phyloP scores from a whole-genome alignment of 2,113 vertebrate genomes.

The Synodontis membranacea region DNA sequence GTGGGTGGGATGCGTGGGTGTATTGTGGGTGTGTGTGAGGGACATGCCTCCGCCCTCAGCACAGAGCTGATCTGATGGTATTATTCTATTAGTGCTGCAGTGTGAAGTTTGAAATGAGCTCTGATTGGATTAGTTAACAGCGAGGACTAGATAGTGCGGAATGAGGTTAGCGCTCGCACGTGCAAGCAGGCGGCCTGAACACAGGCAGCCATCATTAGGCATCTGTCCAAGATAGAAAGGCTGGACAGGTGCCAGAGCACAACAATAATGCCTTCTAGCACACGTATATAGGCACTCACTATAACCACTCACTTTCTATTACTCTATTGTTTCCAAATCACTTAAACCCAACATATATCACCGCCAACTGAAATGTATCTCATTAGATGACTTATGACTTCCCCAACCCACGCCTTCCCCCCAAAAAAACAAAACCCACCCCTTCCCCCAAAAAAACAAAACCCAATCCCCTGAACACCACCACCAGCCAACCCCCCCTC shows the following conservation, averaged over 20 bases:
- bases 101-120: constrained; percentile 65
- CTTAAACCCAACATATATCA: constrained; percentile 10
- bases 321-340: background rate
- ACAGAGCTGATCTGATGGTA: constrained; percentile 53
- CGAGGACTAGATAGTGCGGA: constrained; percentile 61
- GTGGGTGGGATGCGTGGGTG: background rate
- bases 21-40: constrained; percentile 28
- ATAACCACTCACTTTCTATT: constrained; percentile 12
- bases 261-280: constrained; percentile 45
- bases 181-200: constrained; percentile 53
- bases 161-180: constrained; percentile 60
- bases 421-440: background rate
- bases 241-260: constrained; percentile 55
- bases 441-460: background rate
- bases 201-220: constrained; percentile 57
- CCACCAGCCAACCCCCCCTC: too few relatives aligned
- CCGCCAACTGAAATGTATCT: constrained; percentile 1
- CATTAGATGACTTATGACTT: background rate
- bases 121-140: constrained; percentile 65
- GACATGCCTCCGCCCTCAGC: constrained; percentile 51
- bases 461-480: too few relatives aligned
- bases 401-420: background rate
- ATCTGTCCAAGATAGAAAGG: constrained; percentile 52
- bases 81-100: constrained; percentile 65
- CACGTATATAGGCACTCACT: constrained; percentile 37